These are phyloP conservation scores for Osmerus mordax DNA, from an alignment of 2,113 vertebrate genomes.

Conservation along the genomic window DNA sequence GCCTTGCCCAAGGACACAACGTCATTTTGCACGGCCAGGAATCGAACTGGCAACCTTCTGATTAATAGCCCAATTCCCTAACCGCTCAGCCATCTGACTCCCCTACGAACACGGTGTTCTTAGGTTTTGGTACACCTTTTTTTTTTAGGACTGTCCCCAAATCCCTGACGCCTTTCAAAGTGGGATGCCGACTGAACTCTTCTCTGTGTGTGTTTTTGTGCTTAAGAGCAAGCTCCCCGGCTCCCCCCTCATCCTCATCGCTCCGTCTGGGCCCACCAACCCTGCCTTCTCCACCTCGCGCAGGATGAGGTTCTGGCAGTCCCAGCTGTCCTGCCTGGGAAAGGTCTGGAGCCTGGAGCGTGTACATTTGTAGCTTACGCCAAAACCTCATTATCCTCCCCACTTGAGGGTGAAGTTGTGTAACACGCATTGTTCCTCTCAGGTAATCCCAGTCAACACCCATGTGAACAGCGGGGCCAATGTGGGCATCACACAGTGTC, in stretches of 20 bases:
- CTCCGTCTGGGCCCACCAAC: constrained; percentile 86
- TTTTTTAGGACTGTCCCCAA: neutral
- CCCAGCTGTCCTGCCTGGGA: constrained; percentile 93
- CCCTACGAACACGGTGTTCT: neutral
- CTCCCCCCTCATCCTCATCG: constrained; percentile 90
- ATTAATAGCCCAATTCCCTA: no score
- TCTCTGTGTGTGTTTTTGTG: constrained; percentile 14
- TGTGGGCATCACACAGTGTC: constrained; percentile 87
- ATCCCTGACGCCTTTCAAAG: neutral
- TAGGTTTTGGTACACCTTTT: neutral
- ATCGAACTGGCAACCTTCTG: no score
- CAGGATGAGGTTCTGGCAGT: constrained; percentile 96
- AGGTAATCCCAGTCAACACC: constrained; percentile 91
- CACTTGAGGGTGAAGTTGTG: neutral
- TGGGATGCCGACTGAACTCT: neutral
- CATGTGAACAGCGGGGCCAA: constrained; percentile 83
- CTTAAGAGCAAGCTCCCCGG: constrained; percentile 91
- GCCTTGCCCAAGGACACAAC: no score
- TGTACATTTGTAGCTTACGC: neutral
- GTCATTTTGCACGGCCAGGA: no score
- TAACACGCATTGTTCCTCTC: constrained; percentile 15
- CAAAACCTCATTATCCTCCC: neutral
- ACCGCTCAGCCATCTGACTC: no score
- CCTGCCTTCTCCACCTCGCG: constrained; percentile 84
- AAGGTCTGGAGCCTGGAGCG: constrained; percentile 73